Conservation (phyloP, 2,797 vertebrate species). For the Sebastes reedi region DNA sequence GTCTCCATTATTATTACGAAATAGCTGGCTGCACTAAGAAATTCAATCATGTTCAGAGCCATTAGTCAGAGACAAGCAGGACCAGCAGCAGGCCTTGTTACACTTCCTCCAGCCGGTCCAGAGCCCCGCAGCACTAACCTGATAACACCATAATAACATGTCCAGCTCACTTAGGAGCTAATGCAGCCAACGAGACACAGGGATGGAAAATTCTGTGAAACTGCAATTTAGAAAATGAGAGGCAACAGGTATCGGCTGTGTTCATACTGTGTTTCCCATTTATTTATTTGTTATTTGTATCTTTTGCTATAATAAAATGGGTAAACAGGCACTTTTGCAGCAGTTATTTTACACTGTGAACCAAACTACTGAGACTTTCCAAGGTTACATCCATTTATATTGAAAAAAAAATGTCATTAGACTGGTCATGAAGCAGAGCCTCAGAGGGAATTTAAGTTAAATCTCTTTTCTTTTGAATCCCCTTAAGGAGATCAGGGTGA, state of each 20-base stretch:
- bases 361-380: not conserved
- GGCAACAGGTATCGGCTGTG: slow-evolving; percentile 7
- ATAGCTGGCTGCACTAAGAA: slow-evolving; percentile 34
- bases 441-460: slow-evolving; percentile 32
- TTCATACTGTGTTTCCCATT: not conserved
- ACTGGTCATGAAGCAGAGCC: slow-evolving; percentile 1
- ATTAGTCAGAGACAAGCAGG: slow-evolving; percentile 55
- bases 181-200: slow-evolving; percentile 27
- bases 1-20: slow-evolving; percentile 30
- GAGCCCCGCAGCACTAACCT: slow-evolving; percentile 51
- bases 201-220: not conserved
- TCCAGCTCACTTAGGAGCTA: slow-evolving; percentile 52
- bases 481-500: slow-evolving; percentile 36
- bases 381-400: slow-evolving; percentile 25
- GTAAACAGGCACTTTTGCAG: not conserved
- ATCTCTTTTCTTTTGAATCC: slow-evolving; percentile 46
- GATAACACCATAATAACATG: slow-evolving; percentile 56
- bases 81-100: slow-evolving; percentile 37
- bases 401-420: not conserved
- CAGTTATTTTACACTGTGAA: not conserved
- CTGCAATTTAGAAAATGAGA: not conserved
- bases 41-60: slow-evolving; percentile 60
- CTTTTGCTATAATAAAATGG: not conserved
- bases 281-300: not conserved
- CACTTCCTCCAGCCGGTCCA: slow-evolving; percentile 41